Conservation (phyloP, 1,140 invertebrate genomes). For the Plutomurus gul region DNA sequence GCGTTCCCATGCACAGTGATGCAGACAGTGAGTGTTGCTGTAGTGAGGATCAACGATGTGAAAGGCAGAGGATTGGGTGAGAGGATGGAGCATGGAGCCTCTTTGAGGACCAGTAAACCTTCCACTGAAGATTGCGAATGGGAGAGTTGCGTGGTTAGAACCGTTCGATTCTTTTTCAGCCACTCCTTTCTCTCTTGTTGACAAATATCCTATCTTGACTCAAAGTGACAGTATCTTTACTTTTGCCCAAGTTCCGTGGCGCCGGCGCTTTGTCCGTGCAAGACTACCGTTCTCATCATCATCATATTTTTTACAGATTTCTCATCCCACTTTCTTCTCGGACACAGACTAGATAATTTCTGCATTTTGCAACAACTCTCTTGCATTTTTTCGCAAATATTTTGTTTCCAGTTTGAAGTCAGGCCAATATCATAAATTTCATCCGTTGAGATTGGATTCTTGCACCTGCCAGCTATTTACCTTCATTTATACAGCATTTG, state of each 20-base stretch:
- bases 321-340: neutral
- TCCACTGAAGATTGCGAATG: conserved; percentile 8
- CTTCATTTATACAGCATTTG: too few relatives aligned
- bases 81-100: conserved; percentile 38
- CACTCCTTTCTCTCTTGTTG: conserved; percentile 38
- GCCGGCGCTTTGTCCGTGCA: conserved; percentile 32
- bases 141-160: conserved; percentile 41
- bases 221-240: neutral
- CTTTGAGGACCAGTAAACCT: neutral
- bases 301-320: neutral
- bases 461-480: too few relatives aligned
- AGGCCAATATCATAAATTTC: too few relatives aligned
- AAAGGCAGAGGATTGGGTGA: conserved; percentile 34
- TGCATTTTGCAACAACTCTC: neutral
- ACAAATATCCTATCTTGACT: conserved; percentile 46
- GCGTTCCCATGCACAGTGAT: too few relatives aligned
- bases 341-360: neutral
- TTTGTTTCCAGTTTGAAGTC: too few relatives aligned
- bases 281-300: neutral
- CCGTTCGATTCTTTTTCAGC: conserved; percentile 31
- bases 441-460: too few relatives aligned
- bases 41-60: neutral
- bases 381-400: too few relatives aligned
- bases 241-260: conserved; percentile 20
- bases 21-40: neutral